phyloP scores from a whole-genome alignment of 2,113 vertebrate genomes.

The Ellobius talpinus region DNA sequence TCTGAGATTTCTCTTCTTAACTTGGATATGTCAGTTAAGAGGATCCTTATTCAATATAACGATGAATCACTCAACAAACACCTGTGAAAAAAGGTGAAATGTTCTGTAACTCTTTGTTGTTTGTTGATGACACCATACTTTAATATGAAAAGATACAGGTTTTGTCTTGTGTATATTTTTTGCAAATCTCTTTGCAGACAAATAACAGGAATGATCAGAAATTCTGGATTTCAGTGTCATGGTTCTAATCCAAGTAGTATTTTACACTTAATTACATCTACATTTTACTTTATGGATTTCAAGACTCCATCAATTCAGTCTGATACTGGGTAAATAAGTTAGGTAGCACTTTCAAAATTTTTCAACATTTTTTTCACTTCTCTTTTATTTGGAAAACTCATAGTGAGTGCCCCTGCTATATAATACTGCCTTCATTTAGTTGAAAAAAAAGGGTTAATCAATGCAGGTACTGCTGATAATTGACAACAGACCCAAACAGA shows the following conservation, averaged over 20 bases:
- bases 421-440: slow-evolving; percentile 14
- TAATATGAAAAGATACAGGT: not conserved
- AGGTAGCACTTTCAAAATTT: not conserved
- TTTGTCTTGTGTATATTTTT: not conserved
- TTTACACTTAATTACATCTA: not conserved
- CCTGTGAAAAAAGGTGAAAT: not conserved
- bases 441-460: not conserved
- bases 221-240: not conserved
- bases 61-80: not conserved
- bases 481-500: not conserved
- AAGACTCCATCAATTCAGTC: not conserved
- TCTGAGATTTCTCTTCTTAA: not conserved
- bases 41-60: not conserved
- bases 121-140: not conserved
- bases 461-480: slow-evolving; percentile 25
- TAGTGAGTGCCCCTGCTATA: not conserved
- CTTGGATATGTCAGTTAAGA: not conserved
- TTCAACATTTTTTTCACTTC: slow-evolving; percentile 39
- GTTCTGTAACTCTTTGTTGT: not conserved
- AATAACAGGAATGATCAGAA: not conserved
- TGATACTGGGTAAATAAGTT: not conserved
- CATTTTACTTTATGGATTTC: not conserved
- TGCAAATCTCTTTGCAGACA: not conserved
- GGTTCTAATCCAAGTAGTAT: not conserved
- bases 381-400: slow-evolving; percentile 43